Percentiles rank a stretch among this genome's conserved stretches.
These are phyloP conservation scores for Zhengitettix transpicula DNA, from an alignment of 2,888 invertebrate genomes.

Conservation along the genomic window DNA sequence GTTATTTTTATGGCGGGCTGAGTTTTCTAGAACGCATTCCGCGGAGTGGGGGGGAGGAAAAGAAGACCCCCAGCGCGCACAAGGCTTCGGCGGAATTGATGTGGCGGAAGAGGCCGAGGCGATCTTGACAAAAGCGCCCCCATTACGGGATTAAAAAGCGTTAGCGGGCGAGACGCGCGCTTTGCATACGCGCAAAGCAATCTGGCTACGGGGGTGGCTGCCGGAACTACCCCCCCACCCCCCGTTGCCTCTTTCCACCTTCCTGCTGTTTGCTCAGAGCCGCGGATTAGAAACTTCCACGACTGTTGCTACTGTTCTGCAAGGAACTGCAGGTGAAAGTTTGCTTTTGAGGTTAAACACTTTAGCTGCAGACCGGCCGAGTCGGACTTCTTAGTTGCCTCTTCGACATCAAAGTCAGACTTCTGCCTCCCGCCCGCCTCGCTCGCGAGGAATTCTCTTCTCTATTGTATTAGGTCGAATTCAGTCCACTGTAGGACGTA, in stretches of 20 bases:
- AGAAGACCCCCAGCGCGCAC: neutral
- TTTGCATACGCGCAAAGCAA: neutral
- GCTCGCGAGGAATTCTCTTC: too few relatives aligned
- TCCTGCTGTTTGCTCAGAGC: neutral
- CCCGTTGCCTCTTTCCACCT: neutral
- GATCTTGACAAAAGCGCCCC: conserved; percentile 6
- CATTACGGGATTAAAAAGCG: conserved; percentile 7
- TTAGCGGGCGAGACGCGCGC: neutral
- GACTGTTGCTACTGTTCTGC: too few relatives aligned
- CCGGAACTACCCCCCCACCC: too few relatives aligned
- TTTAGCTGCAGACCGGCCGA: too few relatives aligned
- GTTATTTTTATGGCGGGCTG: neutral
- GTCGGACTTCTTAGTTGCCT: too few relatives aligned
- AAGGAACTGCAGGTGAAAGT: too few relatives aligned
- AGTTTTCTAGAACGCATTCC: neutral
- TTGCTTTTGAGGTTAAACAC: too few relatives aligned
- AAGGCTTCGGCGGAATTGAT: conserved; percentile 1
- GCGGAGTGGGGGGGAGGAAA: too few relatives aligned
- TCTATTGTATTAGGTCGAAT: too few relatives aligned
- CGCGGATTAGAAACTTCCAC: neutral
- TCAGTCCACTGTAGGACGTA: too few relatives aligned
- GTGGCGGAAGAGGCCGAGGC: conserved; percentile 1
- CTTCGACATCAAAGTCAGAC: too few relatives aligned
- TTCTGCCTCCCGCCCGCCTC: too few relatives aligned
- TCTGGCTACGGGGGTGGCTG: neutral